Evolutionary conservation across 2,888 invertebrate genomes (phyloP).

Genomic region (Epinotia bilunana): DNA sequence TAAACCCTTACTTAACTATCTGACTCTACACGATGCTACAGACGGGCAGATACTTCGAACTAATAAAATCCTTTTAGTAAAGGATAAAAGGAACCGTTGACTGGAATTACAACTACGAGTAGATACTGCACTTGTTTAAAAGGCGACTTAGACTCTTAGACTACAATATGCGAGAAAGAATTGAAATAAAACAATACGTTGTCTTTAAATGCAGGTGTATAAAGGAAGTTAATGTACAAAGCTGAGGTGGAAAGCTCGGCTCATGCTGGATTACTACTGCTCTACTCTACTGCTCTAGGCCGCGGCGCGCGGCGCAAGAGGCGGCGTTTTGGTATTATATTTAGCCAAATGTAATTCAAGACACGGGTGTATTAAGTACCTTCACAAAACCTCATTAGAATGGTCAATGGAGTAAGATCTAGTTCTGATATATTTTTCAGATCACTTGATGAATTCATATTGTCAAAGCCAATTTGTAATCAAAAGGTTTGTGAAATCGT

Average conservation of each 20-base stretch:
- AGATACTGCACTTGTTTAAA: conserved; percentile 1
- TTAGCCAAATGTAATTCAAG: background rate
- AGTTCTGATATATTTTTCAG: too few relatives aligned
- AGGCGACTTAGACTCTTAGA: conserved; percentile 25
- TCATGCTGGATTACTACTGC: conserved; percentile 72
- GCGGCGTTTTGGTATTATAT: conserved; percentile 3
- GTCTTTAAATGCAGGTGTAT: conserved; percentile 77
- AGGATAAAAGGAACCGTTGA: background rate
- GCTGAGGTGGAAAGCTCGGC: conserved; percentile 72
- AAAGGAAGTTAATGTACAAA: conserved; percentile 79
- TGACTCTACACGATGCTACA: background rate
- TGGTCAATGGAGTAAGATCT: too few relatives aligned
- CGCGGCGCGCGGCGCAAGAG: conserved; percentile 51
- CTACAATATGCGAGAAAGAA: conserved; percentile 56
- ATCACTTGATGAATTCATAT: too few relatives aligned
- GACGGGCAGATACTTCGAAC: background rate
- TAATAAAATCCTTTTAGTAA: background rate
- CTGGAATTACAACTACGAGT: conserved; percentile 2
- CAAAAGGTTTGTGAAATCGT: too few relatives aligned
- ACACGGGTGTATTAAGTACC: too few relatives aligned
- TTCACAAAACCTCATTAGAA: too few relatives aligned
- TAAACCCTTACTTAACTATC: background rate
- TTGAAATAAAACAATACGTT: conserved; percentile 63
- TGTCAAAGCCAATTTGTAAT: too few relatives aligned
- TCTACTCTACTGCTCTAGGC: conserved; percentile 68